phyloP scores from a whole-genome alignment of 1,140 invertebrate species.

The Neodiprion pinetum region DNA sequence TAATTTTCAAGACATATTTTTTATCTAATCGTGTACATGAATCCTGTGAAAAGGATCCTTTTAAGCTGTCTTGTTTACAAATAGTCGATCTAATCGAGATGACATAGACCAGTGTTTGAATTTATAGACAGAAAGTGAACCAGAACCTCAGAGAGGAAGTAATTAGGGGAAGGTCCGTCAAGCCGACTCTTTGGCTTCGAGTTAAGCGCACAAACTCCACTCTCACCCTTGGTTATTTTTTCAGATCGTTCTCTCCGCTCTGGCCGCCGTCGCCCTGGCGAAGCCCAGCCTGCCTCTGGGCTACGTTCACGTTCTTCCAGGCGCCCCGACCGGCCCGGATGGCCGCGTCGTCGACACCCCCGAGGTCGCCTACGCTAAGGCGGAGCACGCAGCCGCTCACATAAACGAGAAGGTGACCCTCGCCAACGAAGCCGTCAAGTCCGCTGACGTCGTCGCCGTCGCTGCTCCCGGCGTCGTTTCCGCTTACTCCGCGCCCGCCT shows the following conservation, averaged over 20 bases:
- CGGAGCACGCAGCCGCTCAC: constrained; percentile 29
- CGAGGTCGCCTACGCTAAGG: constrained; percentile 44
- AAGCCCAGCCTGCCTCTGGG: neutral
- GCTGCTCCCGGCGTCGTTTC: neutral
- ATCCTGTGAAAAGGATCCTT: too few relatives aligned
- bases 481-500: neutral
- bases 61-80: too few relatives aligned
- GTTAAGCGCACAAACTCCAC: neutral
- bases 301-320: constrained; percentile 20
- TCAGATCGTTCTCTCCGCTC: constrained; percentile 16
- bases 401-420: neutral
- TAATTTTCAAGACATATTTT: too few relatives aligned
- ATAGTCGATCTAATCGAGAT: too few relatives aligned
- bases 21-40: too few relatives aligned
- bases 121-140: too few relatives aligned
- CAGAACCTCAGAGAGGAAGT: too few relatives aligned
- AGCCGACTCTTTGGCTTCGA: neutral
- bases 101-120: too few relatives aligned
- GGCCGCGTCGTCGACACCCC: constrained; percentile 45
- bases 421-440: constrained; percentile 35
- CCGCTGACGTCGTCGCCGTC: constrained; percentile 23
- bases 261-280: constrained; percentile 10
- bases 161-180: too few relatives aligned
- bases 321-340: constrained; percentile 34
- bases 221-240: neutral